Base-by-base conservation (phyloP, 92 coral and sea anemone genomes). In the Blastomussa wellsi region DNA sequence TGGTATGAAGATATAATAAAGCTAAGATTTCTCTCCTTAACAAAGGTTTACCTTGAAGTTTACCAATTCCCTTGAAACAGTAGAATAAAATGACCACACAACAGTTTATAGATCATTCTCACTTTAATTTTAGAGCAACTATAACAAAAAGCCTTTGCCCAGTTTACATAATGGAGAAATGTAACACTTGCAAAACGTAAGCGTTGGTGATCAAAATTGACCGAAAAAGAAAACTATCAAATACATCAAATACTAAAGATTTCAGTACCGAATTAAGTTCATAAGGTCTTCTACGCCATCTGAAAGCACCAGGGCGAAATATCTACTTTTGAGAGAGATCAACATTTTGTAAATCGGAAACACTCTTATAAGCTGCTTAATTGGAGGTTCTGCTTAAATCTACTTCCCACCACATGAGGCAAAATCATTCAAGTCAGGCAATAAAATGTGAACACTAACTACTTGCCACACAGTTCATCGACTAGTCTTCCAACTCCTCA, bases 71-170 rank as follows among this genome's bases (percentile, higher is more conserved):
- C 62, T 47, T 76, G 39, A 76, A 24, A 31, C 31, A 52, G 60
- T 76, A 76, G 60, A 52, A 76, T 76, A 32, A 76, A 47, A 76
- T 76, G 65, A 76, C 65, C 24, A 76, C 80, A 75, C 64, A 76
- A 52, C 47, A 22, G 65, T 47, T 47, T 47, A 47, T 76, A 76
- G 35, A 76, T 76, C 80, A 52, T 52, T 76, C 80, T 76, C 60
- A 42, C 80, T 76, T 76, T 76, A 76, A 76, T 42, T 76, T 76
- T 20, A 47, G 80, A 76, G 80, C 47, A 51, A 76, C 80, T 76
- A 76, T 76, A 38, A 76, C 20, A 26, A 35, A 76, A 76, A 76
- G 60, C 65, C 47, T 76, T 75, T 9, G 36, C 74, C 74, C 74
- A 68, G 74, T 68, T 68, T 68, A 69, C 74, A 19, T 59, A 59